phyloP scores from a whole-genome alignment of 2,113 vertebrate species.

The Pavo muticus region DNA sequence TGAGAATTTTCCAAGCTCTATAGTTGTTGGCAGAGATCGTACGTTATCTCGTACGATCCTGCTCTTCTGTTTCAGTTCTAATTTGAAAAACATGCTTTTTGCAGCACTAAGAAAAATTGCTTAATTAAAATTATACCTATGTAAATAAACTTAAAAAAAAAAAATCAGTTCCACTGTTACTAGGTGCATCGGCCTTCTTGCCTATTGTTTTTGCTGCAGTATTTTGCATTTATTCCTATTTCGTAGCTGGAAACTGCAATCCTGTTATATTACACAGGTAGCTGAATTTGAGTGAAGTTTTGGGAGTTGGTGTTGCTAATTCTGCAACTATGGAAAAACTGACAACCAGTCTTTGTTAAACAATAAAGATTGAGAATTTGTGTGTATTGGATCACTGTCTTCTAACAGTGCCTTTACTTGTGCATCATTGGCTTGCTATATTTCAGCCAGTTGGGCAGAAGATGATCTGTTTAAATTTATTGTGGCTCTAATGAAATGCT shows the following conservation, averaged over 20 bases:
- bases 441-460: not conserved
- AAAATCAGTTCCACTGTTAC: constrained; percentile 18
- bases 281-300: constrained; percentile 30
- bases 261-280: constrained; percentile 43
- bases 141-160: not conserved
- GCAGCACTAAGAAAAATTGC: constrained; percentile 47
- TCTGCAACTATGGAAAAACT: constrained; percentile 2
- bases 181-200: constrained; percentile 51
- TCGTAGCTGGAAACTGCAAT: constrained; percentile 37
- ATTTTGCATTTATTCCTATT: constrained; percentile 61
- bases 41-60: not conserved
- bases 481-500: not conserved
- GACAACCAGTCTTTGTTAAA: not conserved
- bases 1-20: not conserved
- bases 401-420: not conserved
- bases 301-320: not conserved
- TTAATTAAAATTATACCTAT: constrained; percentile 3
- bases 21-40: not conserved
- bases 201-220: constrained; percentile 40
- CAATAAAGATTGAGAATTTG: not conserved
- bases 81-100: constrained; percentile 55
- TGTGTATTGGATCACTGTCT: not conserved
- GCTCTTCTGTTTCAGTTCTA: constrained; percentile 11
- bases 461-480: constrained; percentile 6
- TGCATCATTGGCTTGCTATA: not conserved